Percentiles rank a stretch among this genome's conserved stretches.
Evolutionary conservation across 2,113 vertebrate species (phyloP).

Genomic region (Albula goreensis): DNA sequence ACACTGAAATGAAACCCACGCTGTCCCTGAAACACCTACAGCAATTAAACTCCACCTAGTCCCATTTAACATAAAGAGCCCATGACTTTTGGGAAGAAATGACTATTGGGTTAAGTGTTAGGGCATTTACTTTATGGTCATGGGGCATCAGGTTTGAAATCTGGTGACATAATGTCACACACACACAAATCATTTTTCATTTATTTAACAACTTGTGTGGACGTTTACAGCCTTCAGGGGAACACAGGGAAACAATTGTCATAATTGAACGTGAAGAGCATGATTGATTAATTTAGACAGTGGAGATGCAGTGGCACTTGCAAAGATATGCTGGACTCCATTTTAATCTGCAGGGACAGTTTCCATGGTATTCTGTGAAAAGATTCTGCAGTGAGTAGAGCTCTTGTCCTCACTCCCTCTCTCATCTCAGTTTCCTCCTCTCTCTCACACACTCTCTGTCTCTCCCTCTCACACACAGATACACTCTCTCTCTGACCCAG

Average conservation of each 20-base stretch:
- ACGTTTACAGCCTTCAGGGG: conserved; percentile 19
- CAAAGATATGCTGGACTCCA: conserved; percentile 44
- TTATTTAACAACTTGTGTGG: conserved; percentile 12
- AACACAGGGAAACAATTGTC: conserved; percentile 20
- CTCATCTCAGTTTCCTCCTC: neutral
- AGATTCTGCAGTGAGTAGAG: conserved; percentile 61
- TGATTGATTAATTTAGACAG: conserved; percentile 14
- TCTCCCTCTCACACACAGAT: neutral
- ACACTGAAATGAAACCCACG: neutral
- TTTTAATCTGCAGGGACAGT: conserved; percentile 67
- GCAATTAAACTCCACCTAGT: neutral
- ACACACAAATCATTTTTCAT: conserved; percentile 10
- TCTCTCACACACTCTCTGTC: neutral
- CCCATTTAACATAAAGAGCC: neutral
- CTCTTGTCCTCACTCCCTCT: conserved; percentile 33
- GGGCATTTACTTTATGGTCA: neutral
- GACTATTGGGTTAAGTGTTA: neutral
- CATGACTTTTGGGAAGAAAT: conserved; percentile 13
- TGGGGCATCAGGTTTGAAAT: neutral
- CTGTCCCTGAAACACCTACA: neutral
- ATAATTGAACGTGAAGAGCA: conserved; percentile 17
- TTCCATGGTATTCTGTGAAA: conserved; percentile 65
- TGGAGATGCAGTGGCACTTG: neutral
- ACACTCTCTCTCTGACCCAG: conserved; percentile 17
- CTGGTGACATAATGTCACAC: neutral